Base-by-base conservation (phyloP, 2,113 vertebrate genomes). In the Podilymbus podiceps region DNA sequence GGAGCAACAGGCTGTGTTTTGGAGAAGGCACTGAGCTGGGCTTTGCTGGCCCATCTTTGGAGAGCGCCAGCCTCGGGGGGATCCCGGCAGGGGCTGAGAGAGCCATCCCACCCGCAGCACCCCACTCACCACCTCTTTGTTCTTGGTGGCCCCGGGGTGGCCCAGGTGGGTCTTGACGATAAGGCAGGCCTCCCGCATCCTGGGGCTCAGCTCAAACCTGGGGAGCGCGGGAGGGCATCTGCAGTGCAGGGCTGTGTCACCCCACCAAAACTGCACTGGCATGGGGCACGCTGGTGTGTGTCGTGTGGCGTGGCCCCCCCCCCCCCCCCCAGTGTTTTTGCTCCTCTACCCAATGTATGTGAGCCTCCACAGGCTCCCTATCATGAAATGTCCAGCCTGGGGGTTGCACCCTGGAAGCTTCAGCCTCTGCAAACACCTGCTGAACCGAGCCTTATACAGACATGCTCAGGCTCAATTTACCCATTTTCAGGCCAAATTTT, bases 151-250 rank as follows among this genome's bases (percentile, higher is more conserved):
- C 16, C 40, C 3, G 1, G 97, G 76, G 35, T 98, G 98, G n/a
- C 98, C 98, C 79, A 99, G 97, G 94, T 99, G 98, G 71, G 97
- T 98, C 95, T 98, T 98, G 96, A 99, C 95, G 62, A 98, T 98
- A 6, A 98, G 98, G 67, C 99, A 99, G 31, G 99, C 99, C 88
- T 99, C 99, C 38, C 98, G 98, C 98, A 99, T 98, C 91, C 99
- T 98, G n/a, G 98, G 98, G 96, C 98, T 99, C 91, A 99, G 96
- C 95, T 99, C 99, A 33, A 99, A 99, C 97, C 99, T 99, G 97
- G 6, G 19, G 42, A 75, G 52, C 40, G 78, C 40, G 15, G 0
- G 0, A 38, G 73, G 92, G 85, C 31, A 10, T 19, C 24, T 2
- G 2, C 0, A 0, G 20, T 4, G 24, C 2, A 1, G 44, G 49